Evolutionary conservation across 1,140 invertebrate species (phyloP), one percentile per base, ranked within the genome.

Genomic region (Physella acuta): DNA sequence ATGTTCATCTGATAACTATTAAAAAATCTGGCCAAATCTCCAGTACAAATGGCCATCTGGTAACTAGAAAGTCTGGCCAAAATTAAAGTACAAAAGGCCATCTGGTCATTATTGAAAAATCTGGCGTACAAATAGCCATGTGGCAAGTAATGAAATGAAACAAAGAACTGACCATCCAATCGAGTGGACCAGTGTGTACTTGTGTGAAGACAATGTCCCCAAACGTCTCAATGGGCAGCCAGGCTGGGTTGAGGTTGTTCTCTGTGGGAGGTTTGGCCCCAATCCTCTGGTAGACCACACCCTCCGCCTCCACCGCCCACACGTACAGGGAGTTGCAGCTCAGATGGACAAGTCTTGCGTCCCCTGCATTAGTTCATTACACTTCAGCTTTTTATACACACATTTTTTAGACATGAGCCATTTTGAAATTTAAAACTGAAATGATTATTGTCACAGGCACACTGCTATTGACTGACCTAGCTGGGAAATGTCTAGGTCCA

Each of bases 271-370:
- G 80, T 67, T 81, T 81, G 20, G 87, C 82, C 0, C 88, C 87
- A 58, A 88, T 83, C 60, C 87, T 76, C 76, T 88, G 83, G 70
- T 85, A 86, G 17, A 88, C 81, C 17, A 60, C 49, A 0, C 88
- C 88, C 28, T 80, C 71, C 36, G 75, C 79, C 69, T 88, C 87
- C 73, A 87, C 86, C 2, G 85, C 86, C 88, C 88, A 88, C n/a
- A 87, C 85, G 33, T 85, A 83, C 61, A 85, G 80, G 36, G 72
- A 76, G 0, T 87, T 86, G 77, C 86, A 88, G 51, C 82, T 84
- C 17, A 88, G 66, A 72, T 86, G 79, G 1, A 83, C 77, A 5
- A 88, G 71, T 24, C 84, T 82, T 17, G 81, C 70, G 71, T 84
- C 80, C 33, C 83, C 87, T 87, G 74, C 0, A 49, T 39, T 31